phyloP scores from a whole-genome alignment of 2,888 invertebrate genomes.

The Pyrochroa serraticornis region DNA sequence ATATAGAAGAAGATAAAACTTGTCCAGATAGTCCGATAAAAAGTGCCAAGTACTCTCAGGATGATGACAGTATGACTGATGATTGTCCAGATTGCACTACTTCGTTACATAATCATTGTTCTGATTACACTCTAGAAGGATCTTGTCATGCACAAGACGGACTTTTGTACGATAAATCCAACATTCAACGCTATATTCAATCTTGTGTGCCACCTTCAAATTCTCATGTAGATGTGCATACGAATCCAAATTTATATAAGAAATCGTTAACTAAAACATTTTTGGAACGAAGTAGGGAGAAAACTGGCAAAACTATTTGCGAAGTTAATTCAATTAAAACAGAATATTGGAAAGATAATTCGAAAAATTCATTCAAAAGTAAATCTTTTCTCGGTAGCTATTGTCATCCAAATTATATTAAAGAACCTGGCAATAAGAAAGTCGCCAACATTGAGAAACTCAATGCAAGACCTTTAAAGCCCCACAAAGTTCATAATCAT shows the following conservation, averaged over 20 bases:
- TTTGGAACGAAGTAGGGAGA: constrained; percentile 34
- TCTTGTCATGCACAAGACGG: constrained; percentile 6
- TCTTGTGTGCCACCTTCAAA: no score
- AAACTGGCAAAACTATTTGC: neutral
- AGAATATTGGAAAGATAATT: neutral
- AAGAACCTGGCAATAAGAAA: neutral
- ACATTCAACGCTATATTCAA: no score
- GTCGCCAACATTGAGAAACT: neutral
- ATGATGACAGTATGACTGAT: no score
- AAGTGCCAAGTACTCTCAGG: no score
- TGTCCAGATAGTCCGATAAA: no score
- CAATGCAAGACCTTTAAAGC: neutral
- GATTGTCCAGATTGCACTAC: neutral
- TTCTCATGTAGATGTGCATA: constrained; percentile 3
- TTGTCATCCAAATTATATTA: constrained; percentile 19
- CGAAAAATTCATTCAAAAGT: constrained; percentile 1
- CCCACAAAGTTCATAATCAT: no score
- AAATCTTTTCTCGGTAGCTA: constrained; percentile 11
- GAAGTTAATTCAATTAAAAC: neutral
- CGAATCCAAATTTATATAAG: constrained; percentile 3
- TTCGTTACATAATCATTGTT: neutral
- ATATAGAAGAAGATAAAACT: no score
- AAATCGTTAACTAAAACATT: constrained; percentile 43
- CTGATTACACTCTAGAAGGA: constrained; percentile 18
- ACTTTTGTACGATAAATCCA: neutral